Conservation (phyloP, 2,113 vertebrate species). For the Tragulus kanchil region DNA sequence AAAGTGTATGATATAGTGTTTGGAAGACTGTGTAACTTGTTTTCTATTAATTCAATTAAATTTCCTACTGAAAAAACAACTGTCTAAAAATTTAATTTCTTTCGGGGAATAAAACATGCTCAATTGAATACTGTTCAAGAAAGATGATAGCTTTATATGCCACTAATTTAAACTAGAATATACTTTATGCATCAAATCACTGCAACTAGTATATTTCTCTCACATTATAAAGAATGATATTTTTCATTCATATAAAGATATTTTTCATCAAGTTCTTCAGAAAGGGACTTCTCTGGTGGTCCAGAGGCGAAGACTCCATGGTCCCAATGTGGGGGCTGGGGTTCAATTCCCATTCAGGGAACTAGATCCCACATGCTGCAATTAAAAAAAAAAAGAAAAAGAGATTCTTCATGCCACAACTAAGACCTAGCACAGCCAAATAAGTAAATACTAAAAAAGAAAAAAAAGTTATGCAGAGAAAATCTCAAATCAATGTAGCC, state of each 20-base stretch:
- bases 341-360: neutral
- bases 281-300: neutral
- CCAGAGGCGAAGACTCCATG: neutral
- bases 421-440: neutral
- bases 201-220: constrained; percentile 29
- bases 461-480: neutral
- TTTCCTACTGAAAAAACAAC: constrained; percentile 51
- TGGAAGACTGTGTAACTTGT: neutral
- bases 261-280: constrained; percentile 34
- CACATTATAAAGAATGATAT: constrained; percentile 3
- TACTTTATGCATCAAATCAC: constrained; percentile 49
- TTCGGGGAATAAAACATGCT: constrained; percentile 29
- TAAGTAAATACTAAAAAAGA: neutral
- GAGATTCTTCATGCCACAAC: neutral
- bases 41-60: constrained; percentile 63
- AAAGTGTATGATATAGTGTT: constrained; percentile 24
- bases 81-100: constrained; percentile 61
- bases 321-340: neutral
- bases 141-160: constrained; percentile 45
- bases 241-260: neutral
- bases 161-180: constrained; percentile 54
- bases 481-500: neutral
- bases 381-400: neutral
- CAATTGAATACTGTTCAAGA: constrained; percentile 59
- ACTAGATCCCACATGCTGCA: neutral